Base-by-base conservation (phyloP, 2,113 vertebrate genomes). In the Rana temporaria region DNA sequence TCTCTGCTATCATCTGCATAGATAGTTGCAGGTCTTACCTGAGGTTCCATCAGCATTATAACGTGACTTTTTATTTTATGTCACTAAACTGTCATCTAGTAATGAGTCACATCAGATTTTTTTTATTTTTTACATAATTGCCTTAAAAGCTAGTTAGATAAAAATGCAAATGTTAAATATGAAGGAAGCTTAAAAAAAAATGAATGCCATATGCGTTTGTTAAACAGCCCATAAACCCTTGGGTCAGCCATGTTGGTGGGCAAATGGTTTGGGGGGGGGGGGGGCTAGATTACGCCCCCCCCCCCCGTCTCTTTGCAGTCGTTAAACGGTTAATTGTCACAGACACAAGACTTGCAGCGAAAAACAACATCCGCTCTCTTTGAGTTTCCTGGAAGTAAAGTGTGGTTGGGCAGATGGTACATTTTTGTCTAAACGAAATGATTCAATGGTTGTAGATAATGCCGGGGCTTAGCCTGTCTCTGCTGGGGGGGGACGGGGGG, bases 341-440 rank as follows among this genome's bases (percentile, higher is more conserved):
- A 91, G 87, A 85, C 85, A 86, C 69, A 76, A 90, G 90, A 91
- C 87, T 89, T 84, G 89, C 85, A 86, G 0, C 2, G 24, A 89
- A 88, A 92, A 91, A 90, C 89, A 92, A 92, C 92, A 94, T 94
- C 93, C 91, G 92, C 85, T 91, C 92, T 92, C 89, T 91, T 94
- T 93, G 88, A 86, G 69, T 92, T 95, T 95, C 93, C 93, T 93
- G 92, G 90, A 92, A 91, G 69, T 72, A 55, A 12, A 26, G 83
- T 93, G 92, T 26, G 91, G 92, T 93, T 83, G 86, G 87, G 89
- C 92, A 93, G 91, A 91, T 92, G 91, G 89, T 87, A 83, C 82
- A 86, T 89, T 89, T 92, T 91, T 88, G 89, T 90, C 92, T 92
- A 89, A 90, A 89, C 88, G 85, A 85, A 88, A 87, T 34, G 82